Base-by-base conservation (phyloP, 2,113 vertebrate genomes). In the Sturnus vulgaris region DNA sequence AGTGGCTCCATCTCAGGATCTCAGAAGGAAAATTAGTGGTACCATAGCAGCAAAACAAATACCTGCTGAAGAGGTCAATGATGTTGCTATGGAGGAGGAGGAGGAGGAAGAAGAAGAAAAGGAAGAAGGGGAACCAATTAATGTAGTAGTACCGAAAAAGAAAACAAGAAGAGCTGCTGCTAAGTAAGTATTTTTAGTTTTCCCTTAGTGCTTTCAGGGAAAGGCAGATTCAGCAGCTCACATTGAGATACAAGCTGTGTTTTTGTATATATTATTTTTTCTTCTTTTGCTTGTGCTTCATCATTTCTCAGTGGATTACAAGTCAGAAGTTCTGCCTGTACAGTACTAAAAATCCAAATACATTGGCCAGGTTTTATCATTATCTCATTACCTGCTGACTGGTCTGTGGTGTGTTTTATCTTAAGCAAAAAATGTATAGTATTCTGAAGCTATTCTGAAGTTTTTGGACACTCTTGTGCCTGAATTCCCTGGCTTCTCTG, bases 1-100 rank as follows among this genome's bases (percentile, higher is more conserved):
- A 86, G 98, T 99, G 50, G 99, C 99, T 55, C 99, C 99, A 8
- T 98, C 98, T 79, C 99, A 99, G 94, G 97, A 99, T 94, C 96
- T 99, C 68, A 97, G 97, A 81, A 99, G 97, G 94, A 97, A 96
- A 94, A 94, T 31, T 23, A 63, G 37, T 31, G 68, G 85, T 20
- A 30, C 40, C 25, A 39, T 14, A 21, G 59, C 52, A 39, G 93
- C 75, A 30, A 98, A 98, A 70, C 84, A 86, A 14, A 79, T 75
- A 55, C 66, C 75, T 14, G 1, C 39, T 30, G 93, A 90, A 77
- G 98, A 98, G 64, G 27, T 77, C 28, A 94, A 86, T 71, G 94
- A 88, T 60, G 53, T 71, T 84, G 42, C 55, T 79, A 63, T 90
- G 93, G 98, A 97, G 28, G 98, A 97, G 10, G 96, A 97, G 11